A percentile compares a stretch with the other conserved stretches of the same genome.
phyloP scores from a whole-genome alignment of 2,888 invertebrate species.

The Melitaea athalia region DNA sequence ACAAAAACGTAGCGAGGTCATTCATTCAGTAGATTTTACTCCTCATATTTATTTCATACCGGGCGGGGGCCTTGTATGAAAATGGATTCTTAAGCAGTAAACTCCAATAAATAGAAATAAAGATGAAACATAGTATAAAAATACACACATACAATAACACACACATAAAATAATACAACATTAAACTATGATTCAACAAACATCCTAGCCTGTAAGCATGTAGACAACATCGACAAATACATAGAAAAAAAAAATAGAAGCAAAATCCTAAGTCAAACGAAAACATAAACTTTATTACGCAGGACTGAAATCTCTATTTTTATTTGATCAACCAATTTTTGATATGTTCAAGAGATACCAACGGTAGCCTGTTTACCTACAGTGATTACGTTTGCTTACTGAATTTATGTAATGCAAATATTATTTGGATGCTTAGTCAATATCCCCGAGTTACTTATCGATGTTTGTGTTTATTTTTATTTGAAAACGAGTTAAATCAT shows the following conservation, averaged over 20 bases:
- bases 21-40: too few species aligned
- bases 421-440: slow-evolving; percentile 34
- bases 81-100: too few species aligned
- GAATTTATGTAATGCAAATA: slow-evolving; percentile 36
- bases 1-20: too few species aligned
- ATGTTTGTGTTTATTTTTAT: slow-evolving; percentile 20
- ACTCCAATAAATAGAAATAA: too few species aligned
- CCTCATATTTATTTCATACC: too few species aligned
- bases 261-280: slow-evolving; percentile 1
- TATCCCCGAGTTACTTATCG: slow-evolving; percentile 31
- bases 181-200: too few species aligned
- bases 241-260: not conserved
- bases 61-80: too few species aligned
- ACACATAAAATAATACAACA: too few species aligned
- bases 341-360: slow-evolving; percentile 28
- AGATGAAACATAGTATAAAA: too few species aligned
- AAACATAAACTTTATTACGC: slow-evolving; percentile 28
- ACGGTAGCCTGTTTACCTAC: slow-evolving; percentile 36
- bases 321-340: slow-evolving; percentile 31
- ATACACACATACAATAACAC: too few species aligned
- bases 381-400: slow-evolving; percentile 39
- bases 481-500: slow-evolving; percentile 7
- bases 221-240: not conserved
- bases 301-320: slow-evolving; percentile 21
- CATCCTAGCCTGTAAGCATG: too few species aligned